Evolutionary conservation across 2,113 vertebrate genomes (phyloP), one percentile per base, ranked within the genome.

Genomic region (Nibea albiflora): DNA sequence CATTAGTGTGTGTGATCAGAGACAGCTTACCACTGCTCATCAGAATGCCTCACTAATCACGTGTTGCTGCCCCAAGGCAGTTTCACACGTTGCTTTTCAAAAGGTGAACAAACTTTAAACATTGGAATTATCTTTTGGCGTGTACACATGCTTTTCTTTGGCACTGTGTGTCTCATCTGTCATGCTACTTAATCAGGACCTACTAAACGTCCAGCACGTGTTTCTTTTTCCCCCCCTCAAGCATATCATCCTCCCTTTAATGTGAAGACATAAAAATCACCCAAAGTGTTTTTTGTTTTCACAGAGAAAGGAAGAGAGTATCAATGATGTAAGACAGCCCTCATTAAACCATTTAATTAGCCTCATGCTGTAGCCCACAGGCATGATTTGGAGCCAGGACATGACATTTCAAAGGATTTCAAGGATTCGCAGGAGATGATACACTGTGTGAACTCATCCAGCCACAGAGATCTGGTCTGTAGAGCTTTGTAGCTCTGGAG

Each of bases 321-420:
- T 71, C 63, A 75, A 10, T 81, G 60, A 76, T 65, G 70, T 75
- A 60, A 83, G 73, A 66, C 72, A 69, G 44, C 53, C 20, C 26
- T 28, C 28, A 73, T 49, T 66, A 64, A 76, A 73, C 28, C 50
- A 52, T 26, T 85, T 56, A 81, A 58, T 85, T 85, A 79, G 60
- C 56, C 56, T 70, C 80, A 70, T 22, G 68, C 76, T 73, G 86
- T 24, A 83, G 22, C 64, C 76, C 79, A 73, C 26, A 49, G 58
- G 50, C 68, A 20, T 44, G 46, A 57, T 60, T 56, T 57, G 44
- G 56, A 73, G 78, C 67, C 82, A 80, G 64, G 70, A 67, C 67
- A 78, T 75, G 65, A 64, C 54, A 71, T 75, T 77, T 57, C 28
- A 66, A 47, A 14, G 35, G 35, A 39, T 39, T 39, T 39, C 35